Evolutionary conservation across 1,140 invertebrate genomes (phyloP).

Genomic region (Andrena cerasifolii): DNA sequence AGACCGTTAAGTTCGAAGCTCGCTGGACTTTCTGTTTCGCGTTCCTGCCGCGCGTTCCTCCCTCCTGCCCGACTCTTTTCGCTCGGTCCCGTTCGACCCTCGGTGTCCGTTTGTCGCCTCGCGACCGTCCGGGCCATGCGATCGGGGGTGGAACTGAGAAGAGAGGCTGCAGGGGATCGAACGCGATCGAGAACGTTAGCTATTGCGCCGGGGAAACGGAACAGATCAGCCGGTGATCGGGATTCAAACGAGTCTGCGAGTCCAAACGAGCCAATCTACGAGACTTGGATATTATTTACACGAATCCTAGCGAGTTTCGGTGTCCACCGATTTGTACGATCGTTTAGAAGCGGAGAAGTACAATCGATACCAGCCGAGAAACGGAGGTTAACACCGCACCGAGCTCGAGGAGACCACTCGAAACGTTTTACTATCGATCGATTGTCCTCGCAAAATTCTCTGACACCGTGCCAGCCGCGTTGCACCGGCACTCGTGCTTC

Average conservation of each 20-base stretch:
- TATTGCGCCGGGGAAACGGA: too few relatives aligned
- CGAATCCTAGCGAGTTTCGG: conserved; percentile 44
- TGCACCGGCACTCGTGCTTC: conserved; percentile 13
- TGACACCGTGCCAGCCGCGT: conserved; percentile 19
- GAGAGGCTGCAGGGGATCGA: background rate
- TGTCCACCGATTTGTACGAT: conserved; percentile 46
- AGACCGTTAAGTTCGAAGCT: conserved; percentile 55
- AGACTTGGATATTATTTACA: conserved; percentile 46
- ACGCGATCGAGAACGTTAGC: too few relatives aligned
- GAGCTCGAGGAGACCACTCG: conserved; percentile 41
- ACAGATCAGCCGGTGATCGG: background rate
- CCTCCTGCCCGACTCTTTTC: background rate
- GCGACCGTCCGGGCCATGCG: too few relatives aligned
- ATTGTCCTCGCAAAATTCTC: conserved; percentile 68
- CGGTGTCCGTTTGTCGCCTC: too few relatives aligned
- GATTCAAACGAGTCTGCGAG: background rate
- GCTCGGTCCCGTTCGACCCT: too few relatives aligned
- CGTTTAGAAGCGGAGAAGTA: conserved; percentile 34
- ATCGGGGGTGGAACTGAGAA: too few relatives aligned
- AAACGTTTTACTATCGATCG: conserved; percentile 55
- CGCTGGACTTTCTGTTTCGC: background rate
- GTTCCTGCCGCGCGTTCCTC: background rate
- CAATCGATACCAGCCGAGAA: conserved; percentile 27
- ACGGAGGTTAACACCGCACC: conserved; percentile 26
- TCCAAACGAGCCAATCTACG: conserved; percentile 42